These are phyloP conservation scores for Philereme transversata DNA, from an alignment of 2,888 invertebrate genomes.

Conservation along the genomic window DNA sequence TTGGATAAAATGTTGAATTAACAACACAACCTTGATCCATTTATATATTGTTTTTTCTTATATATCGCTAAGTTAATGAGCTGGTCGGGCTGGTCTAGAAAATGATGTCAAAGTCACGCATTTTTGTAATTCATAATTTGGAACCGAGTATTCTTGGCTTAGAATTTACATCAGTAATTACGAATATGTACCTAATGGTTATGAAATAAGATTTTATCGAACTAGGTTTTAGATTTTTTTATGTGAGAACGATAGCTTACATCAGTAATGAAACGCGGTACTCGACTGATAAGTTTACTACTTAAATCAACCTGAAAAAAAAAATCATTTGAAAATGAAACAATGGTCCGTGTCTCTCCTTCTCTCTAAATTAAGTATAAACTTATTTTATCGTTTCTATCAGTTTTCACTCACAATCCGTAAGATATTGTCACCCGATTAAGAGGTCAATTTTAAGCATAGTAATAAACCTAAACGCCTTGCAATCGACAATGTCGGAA, in stretches of 20 bases:
- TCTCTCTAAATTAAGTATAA: too few species aligned
- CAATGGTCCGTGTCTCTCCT: too few species aligned
- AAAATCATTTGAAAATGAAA: too few species aligned
- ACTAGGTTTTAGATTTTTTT: conserved; percentile 11
- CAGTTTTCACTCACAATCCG: too few species aligned
- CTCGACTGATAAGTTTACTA: neutral
- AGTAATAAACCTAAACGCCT: conserved; percentile 37
- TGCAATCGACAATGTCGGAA: conserved; percentile 40
- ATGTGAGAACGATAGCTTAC: neutral
- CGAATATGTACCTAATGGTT: conserved; percentile 3
- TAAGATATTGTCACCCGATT: conserved; percentile 29
- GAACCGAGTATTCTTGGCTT: conserved; percentile 22
- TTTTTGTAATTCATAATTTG: conserved; percentile 29
- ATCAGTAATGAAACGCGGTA: neutral
- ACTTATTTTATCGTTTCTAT: too few species aligned
- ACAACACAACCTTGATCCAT: conserved; percentile 65
- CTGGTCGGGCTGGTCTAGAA: conserved; percentile 35
- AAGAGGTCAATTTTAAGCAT: conserved; percentile 34
- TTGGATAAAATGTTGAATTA: conserved; percentile 59
- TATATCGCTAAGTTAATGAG: conserved; percentile 36
- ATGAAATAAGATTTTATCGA: conserved; percentile 22
- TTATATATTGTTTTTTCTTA: conserved; percentile 51
- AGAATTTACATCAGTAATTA: conserved; percentile 9
- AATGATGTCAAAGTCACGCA: conserved; percentile 52
- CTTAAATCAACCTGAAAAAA: too few species aligned